Evolutionary conservation across 2,888 invertebrate genomes (phyloP).

Genomic region (Luperina nickerlii): DNA sequence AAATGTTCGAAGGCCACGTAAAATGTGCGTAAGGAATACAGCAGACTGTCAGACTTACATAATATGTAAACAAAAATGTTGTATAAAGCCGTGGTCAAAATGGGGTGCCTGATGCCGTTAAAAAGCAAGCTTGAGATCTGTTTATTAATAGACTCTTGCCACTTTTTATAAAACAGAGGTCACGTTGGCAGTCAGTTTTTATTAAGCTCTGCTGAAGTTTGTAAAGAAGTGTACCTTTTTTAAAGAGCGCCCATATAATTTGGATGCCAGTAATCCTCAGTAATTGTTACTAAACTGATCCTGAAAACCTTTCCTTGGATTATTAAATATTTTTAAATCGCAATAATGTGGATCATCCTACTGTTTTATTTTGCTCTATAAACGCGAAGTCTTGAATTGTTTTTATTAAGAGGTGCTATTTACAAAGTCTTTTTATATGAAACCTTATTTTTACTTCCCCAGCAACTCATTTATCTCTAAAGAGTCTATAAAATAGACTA

Average conservation of each 20-base stretch:
- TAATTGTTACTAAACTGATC: neutral
- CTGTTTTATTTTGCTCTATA: neutral
- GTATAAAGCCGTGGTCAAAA: neutral
- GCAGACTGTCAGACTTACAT: neutral
- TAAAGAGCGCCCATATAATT: neutral
- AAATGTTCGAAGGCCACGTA: neutral
- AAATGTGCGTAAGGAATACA: neutral
- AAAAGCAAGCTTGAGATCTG: neutral
- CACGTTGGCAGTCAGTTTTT: neutral
- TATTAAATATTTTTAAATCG: neutral
- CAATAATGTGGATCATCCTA: neutral
- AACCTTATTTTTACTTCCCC: slow-evolving; percentile 9
- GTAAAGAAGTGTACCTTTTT: neutral
- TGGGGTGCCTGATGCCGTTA: neutral
- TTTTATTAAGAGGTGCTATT: neutral
- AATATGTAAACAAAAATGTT: neutral
- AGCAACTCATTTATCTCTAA: slow-evolving; percentile 9
- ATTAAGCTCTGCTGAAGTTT: neutral
- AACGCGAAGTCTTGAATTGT: neutral
- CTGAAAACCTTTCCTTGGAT: neutral
- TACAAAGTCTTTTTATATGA: neutral
- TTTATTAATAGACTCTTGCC: neutral
- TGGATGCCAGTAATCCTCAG: neutral
- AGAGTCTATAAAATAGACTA: neutral
- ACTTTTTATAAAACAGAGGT: neutral